Percentiles rank a stretch among this genome's conserved stretches.
phyloP scores from a whole-genome alignment of 2,113 vertebrate genomes.

The Aythya baeri region DNA sequence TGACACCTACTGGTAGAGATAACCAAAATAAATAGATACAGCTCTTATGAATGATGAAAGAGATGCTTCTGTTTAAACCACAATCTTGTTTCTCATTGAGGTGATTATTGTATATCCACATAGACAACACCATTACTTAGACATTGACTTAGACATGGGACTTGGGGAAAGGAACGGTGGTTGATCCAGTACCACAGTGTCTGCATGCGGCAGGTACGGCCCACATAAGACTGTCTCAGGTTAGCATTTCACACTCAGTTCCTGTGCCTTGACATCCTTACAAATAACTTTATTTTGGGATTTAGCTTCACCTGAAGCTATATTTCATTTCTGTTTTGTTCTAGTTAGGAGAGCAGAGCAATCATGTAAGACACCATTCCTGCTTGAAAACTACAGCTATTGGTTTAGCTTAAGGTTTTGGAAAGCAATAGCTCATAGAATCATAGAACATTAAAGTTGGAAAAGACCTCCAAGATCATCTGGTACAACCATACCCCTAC shows the following conservation, averaged over 20 bases:
- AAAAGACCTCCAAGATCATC: no score
- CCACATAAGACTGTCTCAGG: accelerated
- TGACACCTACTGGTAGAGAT: conserved; percentile 75
- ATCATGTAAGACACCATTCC: background rate
- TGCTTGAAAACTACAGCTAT: no score
- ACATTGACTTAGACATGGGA: no score
- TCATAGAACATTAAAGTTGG: no score
- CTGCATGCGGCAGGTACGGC: background rate
- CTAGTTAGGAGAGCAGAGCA: background rate
- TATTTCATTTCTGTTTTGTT: background rate
- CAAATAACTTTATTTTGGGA: background rate
- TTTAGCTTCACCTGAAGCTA: background rate
- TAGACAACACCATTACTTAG: background rate
- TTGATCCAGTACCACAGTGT: background rate
- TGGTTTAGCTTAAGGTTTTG: no score
- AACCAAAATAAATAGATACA: conserved; percentile 6
- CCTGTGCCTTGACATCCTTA: background rate
- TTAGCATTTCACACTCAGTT: background rate
- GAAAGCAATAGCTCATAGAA: no score
- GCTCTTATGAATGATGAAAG: background rate
- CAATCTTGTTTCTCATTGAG: background rate
- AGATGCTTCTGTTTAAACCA: background rate
- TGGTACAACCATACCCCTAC: no score
- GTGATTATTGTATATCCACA: background rate
- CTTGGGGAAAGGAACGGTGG: background rate